Conservation (phyloP, 2,113 vertebrate genomes). For the Ornithorhynchus anatinus region DNA sequence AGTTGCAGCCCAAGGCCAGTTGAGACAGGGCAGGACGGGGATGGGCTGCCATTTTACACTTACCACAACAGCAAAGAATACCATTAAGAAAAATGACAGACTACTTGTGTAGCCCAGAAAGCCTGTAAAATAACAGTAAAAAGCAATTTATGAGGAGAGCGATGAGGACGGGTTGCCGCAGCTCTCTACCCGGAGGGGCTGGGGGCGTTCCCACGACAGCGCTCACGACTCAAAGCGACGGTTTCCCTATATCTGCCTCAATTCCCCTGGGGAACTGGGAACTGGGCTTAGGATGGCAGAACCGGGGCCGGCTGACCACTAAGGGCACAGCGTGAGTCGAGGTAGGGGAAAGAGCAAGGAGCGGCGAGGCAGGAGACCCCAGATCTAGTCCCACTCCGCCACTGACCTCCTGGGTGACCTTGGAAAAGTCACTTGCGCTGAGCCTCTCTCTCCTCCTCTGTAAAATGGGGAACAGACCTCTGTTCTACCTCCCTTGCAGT, state of each 20-base stretch:
- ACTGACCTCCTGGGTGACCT: constrained; percentile 48
- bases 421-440: no score
- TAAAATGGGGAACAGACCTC: no score
- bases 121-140: constrained; percentile 83
- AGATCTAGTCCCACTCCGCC: constrained; percentile 48
- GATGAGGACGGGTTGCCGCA: constrained; percentile 71
- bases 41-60: constrained; percentile 74
- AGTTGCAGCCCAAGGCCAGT: constrained; percentile 59
- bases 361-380: constrained; percentile 64
- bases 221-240: constrained; percentile 75
- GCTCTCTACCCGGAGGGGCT: constrained; percentile 73
- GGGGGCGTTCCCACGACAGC: constrained; percentile 76
- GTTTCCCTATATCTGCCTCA: constrained; percentile 81
- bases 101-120: constrained; percentile 97
- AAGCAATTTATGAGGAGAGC: constrained; percentile 81
- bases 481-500: no score
- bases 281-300: constrained; percentile 75
- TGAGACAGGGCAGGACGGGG: constrained; percentile 52
- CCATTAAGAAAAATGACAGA: constrained; percentile 91
- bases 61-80: constrained; percentile 92
- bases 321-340: constrained; percentile 76
- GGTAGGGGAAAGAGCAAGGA: constrained; percentile 76
- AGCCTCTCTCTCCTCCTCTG: no score
- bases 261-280: constrained; percentile 79
- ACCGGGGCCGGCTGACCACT: constrained; percentile 80